Evolutionary conservation across 2,888 invertebrate species (phyloP), one percentile per base, ranked within the genome.

Genomic region (Galerucella pusilla): DNA sequence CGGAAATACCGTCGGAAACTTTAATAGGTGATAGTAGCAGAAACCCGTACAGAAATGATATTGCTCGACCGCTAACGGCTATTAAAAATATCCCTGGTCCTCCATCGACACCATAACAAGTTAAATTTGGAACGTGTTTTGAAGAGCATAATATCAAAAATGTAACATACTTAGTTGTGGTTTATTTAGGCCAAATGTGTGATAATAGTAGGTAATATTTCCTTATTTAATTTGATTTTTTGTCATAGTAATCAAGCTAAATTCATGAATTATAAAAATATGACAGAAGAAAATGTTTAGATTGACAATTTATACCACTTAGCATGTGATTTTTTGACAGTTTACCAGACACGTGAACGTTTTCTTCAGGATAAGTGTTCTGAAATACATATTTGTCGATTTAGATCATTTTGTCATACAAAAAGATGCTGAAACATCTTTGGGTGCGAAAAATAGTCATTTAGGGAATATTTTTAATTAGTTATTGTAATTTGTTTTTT

Each of bases 11-110:
- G 52, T 66, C 71, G 79, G 86, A 87, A 83, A 85, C 78, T 85
- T 84, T 84, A 81, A 85, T 81, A 81, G 80, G 79, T 54, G 84
- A 81, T 82, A 80, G 82, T 80, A 81, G 81, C 71, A 80, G 83
- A 79, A 85, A 82, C 85, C 78, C 80, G 25, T 84, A 78, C 68
- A 82, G 82, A 35, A 79, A 80, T 59, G 79, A 81, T 57, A 68
- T 85, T 10, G 82, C 84, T n/a, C 81, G 82, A 80, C 84, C 86
- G 28, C 79, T 87, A 77, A 84, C 85, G 63, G 85, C 85, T 74
- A 84, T 87, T 71, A 83, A 82, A 76, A 85, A 84, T 80, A 80
- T 87, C 59, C 84, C 86, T 11, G 85, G 85, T 45, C 85, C 86
- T 28, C 84, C 84, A 10, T 76, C 83, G 42, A 76, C 83, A 64